These are phyloP conservation scores for Sceloporus undulatus DNA, from an alignment of 2,113 vertebrate species.

Conservation along the genomic window DNA sequence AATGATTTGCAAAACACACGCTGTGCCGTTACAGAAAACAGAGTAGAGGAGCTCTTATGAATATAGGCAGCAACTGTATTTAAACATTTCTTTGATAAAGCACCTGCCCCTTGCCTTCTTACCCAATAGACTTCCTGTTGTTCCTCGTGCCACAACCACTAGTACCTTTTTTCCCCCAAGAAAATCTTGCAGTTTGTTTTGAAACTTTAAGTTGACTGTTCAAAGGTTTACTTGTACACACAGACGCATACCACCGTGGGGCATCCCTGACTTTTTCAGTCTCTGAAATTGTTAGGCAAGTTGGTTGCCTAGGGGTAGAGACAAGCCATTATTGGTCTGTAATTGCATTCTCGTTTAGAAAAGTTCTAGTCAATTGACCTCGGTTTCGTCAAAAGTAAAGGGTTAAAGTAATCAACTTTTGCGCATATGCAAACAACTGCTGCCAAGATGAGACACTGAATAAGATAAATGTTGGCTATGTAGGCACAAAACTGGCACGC, in stretches of 20 bases:
- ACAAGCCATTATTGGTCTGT: too few relatives aligned
- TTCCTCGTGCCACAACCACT: neutral
- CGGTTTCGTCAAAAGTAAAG: neutral
- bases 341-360: neutral
- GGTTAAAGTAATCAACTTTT: neutral
- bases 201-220: neutral
- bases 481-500: neutral
- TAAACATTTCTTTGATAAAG: conserved; percentile 60
- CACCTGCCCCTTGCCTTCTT: too few relatives aligned
- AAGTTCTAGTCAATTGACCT: neutral
- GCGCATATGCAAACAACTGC: too few relatives aligned
- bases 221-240: neutral
- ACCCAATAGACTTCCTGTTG: too few relatives aligned
- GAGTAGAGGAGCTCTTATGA: conserved; percentile 15
- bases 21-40: conserved; percentile 43
- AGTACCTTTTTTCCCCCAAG: too few relatives aligned
- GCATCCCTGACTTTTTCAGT: neutral
- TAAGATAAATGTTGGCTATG: neutral
- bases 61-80: conserved; percentile 46
- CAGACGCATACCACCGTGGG: neutral
- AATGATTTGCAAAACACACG: conserved; percentile 57
- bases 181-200: neutral
- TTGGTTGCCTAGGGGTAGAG: neutral
- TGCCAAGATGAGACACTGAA: neutral
- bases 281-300: neutral